phyloP scores from a whole-genome alignment of 2,113 vertebrate species.

The Lepidothrix coronata region DNA sequence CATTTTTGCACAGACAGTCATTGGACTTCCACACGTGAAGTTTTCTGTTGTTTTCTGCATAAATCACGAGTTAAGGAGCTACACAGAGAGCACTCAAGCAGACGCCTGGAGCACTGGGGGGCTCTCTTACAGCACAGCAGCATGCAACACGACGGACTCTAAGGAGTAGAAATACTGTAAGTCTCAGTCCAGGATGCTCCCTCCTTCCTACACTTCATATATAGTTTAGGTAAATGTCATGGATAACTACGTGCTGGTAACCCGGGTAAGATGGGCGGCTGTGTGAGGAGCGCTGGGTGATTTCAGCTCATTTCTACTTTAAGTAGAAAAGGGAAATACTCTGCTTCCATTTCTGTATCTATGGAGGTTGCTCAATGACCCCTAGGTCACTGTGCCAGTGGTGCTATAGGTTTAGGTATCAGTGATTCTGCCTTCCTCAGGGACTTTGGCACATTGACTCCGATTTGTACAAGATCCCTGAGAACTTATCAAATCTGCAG shows the following conservation, averaged over 20 bases:
- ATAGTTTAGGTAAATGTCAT: constrained; percentile 40
- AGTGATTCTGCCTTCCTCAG: constrained; percentile 67
- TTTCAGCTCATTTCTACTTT: constrained; percentile 43
- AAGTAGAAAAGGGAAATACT: constrained; percentile 57
- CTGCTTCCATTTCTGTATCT: constrained; percentile 30
- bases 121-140: constrained; percentile 50
- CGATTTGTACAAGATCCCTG: constrained; percentile 72
- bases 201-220: not conserved
- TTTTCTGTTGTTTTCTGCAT: constrained; percentile 17
- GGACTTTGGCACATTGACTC: constrained; percentile 63
- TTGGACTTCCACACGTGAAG: not conserved
- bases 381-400: constrained; percentile 34
- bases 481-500: constrained; percentile 65
- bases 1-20: not conserved
- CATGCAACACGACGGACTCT: constrained; percentile 54
- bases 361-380: constrained; percentile 40
- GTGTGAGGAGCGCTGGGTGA: constrained; percentile 33
- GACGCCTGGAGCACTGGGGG: constrained; percentile 42
- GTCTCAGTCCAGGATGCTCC: constrained; percentile 13
- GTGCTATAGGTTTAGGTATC: constrained; percentile 25
- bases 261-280: not conserved
- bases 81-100: constrained; percentile 44
- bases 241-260: not conserved
- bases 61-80: constrained; percentile 55
- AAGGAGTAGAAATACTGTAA: constrained; percentile 29